Evolutionary conservation across 2,888 invertebrate species (phyloP), one percentile per base, ranked within the genome.

Genomic region (Stenodema calcarata): DNA sequence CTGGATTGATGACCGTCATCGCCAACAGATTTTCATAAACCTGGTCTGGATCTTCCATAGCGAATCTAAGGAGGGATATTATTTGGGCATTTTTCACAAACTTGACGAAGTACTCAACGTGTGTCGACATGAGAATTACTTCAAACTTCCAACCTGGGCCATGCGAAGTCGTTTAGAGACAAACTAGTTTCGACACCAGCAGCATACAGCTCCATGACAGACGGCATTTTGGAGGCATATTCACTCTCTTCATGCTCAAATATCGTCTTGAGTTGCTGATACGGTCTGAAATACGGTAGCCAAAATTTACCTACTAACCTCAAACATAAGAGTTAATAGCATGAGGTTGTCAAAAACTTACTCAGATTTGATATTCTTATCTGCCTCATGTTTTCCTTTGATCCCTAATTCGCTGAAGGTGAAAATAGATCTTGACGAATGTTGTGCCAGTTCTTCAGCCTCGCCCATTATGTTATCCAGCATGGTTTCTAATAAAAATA

Each of bases 191-290:
- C 69, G 18, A 82, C 18, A 11, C 42, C 82, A 9, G 41, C 18
- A 12, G 82, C 82, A 23, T 44, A 82, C 0, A 82, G 42, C 30
- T 82, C 82, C 82, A 82, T 82, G 35, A 70, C 27, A n/a, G 82
- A 82, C 9, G 82, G 82, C 70, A 82, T 70, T 82, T 62, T 69
- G 1, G 82, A 82, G n/a, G 82, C 82, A 41, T 41, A 82, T 82
- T 82, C 82, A 47, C 82, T 82, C 42, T 70, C 82, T 42, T 62
- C 41, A 0, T 18, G 62, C 35, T 82, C 69, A 70, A 35, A 82
- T 11, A 82, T 12, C 0, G 42, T 42, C n/a, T 82, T 82, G 3
- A 82, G 70, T 16, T 70, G 35, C 23, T 69, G 41, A n/a, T 69
- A 82, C 12, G 69, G 12, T 69, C 82, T 82, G 70, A 35, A 69